A percentile compares a stretch with the other conserved stretches of the same genome.
Evolutionary conservation across 1,140 invertebrate genomes (phyloP).

Genomic region (Oppia nitens): DNA sequence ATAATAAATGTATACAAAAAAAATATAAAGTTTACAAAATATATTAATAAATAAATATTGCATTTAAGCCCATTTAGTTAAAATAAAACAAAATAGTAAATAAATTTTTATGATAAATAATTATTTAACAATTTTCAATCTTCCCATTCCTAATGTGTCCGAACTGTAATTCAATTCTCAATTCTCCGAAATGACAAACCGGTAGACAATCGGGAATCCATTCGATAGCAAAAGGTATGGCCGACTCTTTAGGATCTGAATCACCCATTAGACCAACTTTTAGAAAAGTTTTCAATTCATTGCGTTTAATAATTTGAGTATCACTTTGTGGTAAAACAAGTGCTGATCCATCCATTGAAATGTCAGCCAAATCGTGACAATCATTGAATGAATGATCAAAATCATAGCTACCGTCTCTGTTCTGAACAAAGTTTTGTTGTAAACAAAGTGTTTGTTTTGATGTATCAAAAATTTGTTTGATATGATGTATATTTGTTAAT

Average conservation of each 20-base stretch:
- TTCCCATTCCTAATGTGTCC: constrained; percentile 38
- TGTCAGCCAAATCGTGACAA: neutral
- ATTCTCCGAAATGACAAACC: constrained; percentile 44
- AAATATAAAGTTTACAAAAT: too few relatives aligned
- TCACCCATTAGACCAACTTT: constrained; percentile 46
- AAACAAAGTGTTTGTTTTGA: constrained; percentile 34
- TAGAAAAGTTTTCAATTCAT: constrained; percentile 47
- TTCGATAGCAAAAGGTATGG: constrained; percentile 52
- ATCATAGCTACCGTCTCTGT: neutral
- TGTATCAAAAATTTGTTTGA: constrained; percentile 58
- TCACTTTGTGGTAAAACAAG: constrained; percentile 24
- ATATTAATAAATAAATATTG: too few relatives aligned
- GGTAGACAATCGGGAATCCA: constrained; percentile 59
- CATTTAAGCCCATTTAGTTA: too few relatives aligned
- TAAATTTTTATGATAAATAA: too few relatives aligned
- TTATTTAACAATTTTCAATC: too few relatives aligned
- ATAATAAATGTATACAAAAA: too few relatives aligned
- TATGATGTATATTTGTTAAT: constrained; percentile 51
- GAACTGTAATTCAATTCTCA: constrained; percentile 46
- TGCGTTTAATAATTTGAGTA: constrained; percentile 40
- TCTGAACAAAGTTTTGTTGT: constrained; percentile 23
- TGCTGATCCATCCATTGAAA: neutral
- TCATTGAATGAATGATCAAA: neutral
- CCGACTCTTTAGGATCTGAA: constrained; percentile 40
- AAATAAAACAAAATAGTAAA: too few relatives aligned